These are phyloP conservation scores for Latrodectus elegans DNA, from an alignment of 2,888 invertebrate genomes.

Conservation along the genomic window DNA sequence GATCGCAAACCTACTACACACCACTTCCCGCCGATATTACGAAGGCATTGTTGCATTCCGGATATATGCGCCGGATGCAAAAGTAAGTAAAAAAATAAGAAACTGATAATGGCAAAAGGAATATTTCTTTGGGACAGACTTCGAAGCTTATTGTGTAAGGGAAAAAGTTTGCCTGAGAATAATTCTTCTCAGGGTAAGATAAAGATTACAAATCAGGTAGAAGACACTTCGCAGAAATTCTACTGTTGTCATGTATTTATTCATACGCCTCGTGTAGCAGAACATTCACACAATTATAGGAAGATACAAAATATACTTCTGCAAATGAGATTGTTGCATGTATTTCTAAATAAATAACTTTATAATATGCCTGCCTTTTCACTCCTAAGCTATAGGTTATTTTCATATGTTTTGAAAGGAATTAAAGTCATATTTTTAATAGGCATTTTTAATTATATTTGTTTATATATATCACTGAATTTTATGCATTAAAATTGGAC, in stretches of 20 bases:
- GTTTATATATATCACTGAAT: no score
- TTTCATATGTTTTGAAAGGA: no score
- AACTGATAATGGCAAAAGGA: constrained; percentile 58
- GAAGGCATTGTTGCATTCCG: constrained; percentile 35
- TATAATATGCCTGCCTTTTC: no score
- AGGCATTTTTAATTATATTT: no score
- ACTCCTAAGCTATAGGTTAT: no score
- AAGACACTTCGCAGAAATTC: constrained; percentile 36
- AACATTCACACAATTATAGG: no score
- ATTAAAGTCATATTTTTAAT: no score
- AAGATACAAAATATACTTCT: no score
- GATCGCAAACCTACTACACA: constrained; percentile 41
- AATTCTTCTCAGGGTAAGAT: constrained; percentile 16
- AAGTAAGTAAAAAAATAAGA: not conserved
- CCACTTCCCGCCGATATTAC: constrained; percentile 38
- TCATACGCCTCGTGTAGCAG: no score
- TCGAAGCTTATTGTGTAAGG: constrained; percentile 19
- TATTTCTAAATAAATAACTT: no score
- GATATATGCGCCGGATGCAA: constrained; percentile 35
- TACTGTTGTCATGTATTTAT: constrained; percentile 17
- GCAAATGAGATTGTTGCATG: no score
- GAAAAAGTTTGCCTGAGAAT: constrained; percentile 33
- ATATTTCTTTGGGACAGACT: constrained; percentile 36
- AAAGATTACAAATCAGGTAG: constrained; percentile 43
- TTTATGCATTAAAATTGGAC: no score